Percentiles rank a stretch among this genome's conserved stretches.
These are phyloP conservation scores for Chrysogorgia sp. DNA, from an alignment of 92 coral and sea anemone genomes.

Conservation along the genomic window DNA sequence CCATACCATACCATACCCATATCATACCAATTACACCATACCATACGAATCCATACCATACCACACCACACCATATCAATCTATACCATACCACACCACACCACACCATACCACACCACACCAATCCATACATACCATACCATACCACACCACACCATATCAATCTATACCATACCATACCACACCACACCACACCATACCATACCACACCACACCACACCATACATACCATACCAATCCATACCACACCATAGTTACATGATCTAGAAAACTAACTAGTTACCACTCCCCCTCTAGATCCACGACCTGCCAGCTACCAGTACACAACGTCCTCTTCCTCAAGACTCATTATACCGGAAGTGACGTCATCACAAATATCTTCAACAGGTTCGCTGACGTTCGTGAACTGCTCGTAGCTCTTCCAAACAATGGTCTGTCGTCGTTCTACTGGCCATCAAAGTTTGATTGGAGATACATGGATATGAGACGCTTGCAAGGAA, in stretches of 20 bases:
- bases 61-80: no score
- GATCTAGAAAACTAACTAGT: background rate
- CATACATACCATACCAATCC: no score
- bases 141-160: no score
- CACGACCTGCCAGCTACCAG: slow-evolving; percentile 63
- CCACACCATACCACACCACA: no score
- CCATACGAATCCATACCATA: no score
- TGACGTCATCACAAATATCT: slow-evolving; percentile 82
- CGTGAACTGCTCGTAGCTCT: slow-evolving; percentile 82
- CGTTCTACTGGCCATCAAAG: slow-evolving; percentile 94
- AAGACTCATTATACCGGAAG: slow-evolving; percentile 97
- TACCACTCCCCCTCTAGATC: slow-evolving; percentile 44
- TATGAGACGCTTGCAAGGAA: slow-evolving; percentile 75
- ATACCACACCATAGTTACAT: background rate
- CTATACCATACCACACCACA: no score
- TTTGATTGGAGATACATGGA: slow-evolving; percentile 94
- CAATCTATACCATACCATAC: no score
- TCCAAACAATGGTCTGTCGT: slow-evolving; percentile 88
- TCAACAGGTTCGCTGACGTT: slow-evolving; percentile 88
- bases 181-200: no score
- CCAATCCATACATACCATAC: no score
- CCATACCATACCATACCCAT: no score
- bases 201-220: no score
- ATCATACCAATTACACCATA: no score
- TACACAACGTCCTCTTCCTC: slow-evolving; percentile 75